phyloP scores from a whole-genome alignment of 2,888 invertebrate species.

The Mechanitis mazaeus region DNA sequence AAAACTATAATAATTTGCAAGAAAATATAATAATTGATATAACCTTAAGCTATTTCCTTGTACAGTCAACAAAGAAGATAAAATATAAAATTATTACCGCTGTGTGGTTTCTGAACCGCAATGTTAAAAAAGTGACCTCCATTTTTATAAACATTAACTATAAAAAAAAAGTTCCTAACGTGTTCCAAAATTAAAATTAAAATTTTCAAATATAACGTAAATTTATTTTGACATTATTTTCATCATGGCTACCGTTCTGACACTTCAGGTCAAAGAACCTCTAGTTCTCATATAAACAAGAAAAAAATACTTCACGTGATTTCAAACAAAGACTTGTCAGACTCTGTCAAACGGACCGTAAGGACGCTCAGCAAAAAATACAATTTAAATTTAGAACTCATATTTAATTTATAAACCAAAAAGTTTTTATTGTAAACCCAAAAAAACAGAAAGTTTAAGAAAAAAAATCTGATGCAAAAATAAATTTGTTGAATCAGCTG shows the following conservation, averaged over 20 bases:
- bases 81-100: background rate
- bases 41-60: constrained; percentile 9
- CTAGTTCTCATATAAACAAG: constrained; percentile 45
- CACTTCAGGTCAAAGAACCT: constrained; percentile 53
- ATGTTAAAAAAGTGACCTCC: no score
- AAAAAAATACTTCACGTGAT: constrained; percentile 35
- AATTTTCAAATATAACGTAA: background rate
- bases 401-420: background rate
- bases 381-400: constrained; percentile 11
- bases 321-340: constrained; percentile 59
- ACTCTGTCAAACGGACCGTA: constrained; percentile 56
- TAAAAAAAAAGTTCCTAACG: no score
- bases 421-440: no score
- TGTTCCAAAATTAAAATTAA: no score
- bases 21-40: background rate
- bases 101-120: background rate
- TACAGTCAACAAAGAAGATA: constrained; percentile 5
- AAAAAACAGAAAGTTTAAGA: no score
- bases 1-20: constrained; percentile 2
- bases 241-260: no score
- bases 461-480: background rate
- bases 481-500: constrained; percentile 3
- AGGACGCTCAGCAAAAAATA: constrained; percentile 43
- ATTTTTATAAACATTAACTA: no score
- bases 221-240: no score